Base-by-base conservation (phyloP, 2,888 invertebrate species). In the Limnephilus marmoratus region DNA sequence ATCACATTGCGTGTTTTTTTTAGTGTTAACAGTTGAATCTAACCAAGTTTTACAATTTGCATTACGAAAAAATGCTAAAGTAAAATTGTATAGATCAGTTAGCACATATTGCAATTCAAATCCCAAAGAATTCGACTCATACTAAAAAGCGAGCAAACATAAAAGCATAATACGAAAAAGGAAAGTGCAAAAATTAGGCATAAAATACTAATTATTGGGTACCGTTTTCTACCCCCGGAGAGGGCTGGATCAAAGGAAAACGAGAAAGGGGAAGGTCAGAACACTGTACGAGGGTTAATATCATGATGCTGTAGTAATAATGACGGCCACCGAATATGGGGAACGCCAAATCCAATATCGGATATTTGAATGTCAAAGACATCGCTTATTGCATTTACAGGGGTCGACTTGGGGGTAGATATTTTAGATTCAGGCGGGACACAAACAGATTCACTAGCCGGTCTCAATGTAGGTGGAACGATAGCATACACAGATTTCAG, bases 311-410 rank as follows among this genome's bases (percentile, higher is more conserved):
- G 68, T 24, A 68, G 68, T 86, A 86, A 86, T 83, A 83, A 37
- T 83, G 29, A 86, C 24, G 68, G 68, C 49, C 88, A 68, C 31
- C 80, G 34, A 68, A 68, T 18, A 68, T 29, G 68, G 68, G 34
- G 81, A 29, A 53, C 68, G n/a, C 41, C n/a, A 90, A 90, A 90
- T 90, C 90, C 90, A 90, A 90, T 90, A 90, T 90, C 80, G 90
- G 24, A 81, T 90, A 90, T 90, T 90, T 90, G 80, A 90, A 90
- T 90, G 80, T 90, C 90, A 90, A 90, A 90, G 90, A 90, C 81
- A 81, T 81, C 31, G 90, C 90, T 90, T 90, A 90, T 90, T 90
- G 81, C 45, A 45, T 90, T 81, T 81, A 80, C 88, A 29, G 68
- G 88, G 88, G 88, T 88, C 68, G 88, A 85, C 83, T 31, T 24